These are phyloP conservation scores for Notothenia rossii DNA, from an alignment of 2,113 vertebrate genomes.

Conservation along the genomic window DNA sequence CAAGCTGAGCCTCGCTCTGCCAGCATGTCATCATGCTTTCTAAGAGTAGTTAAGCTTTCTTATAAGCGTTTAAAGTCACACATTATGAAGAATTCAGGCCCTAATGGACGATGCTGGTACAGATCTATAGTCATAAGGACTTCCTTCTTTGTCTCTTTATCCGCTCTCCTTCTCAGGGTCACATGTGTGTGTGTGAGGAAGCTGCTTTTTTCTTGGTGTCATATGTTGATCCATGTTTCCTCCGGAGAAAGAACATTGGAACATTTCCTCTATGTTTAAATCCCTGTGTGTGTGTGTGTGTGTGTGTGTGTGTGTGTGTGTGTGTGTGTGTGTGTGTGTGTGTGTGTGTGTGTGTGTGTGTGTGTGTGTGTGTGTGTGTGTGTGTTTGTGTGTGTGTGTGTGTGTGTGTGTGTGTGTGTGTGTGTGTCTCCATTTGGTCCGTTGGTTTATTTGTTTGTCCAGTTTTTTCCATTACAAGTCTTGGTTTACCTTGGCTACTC, in stretches of 20 bases:
- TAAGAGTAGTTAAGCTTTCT: neutral
- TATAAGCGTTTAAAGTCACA: neutral
- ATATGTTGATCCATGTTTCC: conserved; percentile 43
- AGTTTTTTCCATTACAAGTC: conserved; percentile 78
- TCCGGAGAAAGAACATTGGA: conserved; percentile 29
- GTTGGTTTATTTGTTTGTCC: conserved; percentile 63
- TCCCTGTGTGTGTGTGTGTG: neutral
- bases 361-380: too few species aligned
- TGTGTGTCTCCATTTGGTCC: conserved; percentile 10
- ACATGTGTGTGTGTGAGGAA: conserved; percentile 28
- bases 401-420: too few species aligned
- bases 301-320: neutral
- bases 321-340: too few species aligned
- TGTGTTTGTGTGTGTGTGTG: too few species aligned
- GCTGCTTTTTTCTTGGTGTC: conserved; percentile 15
- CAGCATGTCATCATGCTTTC: neutral
- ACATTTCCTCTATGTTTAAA: conserved; percentile 46
- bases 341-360: too few species aligned
- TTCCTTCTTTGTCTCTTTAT: neutral
- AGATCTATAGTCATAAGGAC: neutral
- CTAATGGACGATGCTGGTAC: neutral
- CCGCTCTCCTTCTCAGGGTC: neutral
- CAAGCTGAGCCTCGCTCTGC: neutral
- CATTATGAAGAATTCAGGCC: neutral
- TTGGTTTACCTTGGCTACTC: conserved; percentile 79